These are phyloP conservation scores for Latrodectus hesperus DNA, from an alignment of 2,888 invertebrate genomes.

Conservation along the genomic window DNA sequence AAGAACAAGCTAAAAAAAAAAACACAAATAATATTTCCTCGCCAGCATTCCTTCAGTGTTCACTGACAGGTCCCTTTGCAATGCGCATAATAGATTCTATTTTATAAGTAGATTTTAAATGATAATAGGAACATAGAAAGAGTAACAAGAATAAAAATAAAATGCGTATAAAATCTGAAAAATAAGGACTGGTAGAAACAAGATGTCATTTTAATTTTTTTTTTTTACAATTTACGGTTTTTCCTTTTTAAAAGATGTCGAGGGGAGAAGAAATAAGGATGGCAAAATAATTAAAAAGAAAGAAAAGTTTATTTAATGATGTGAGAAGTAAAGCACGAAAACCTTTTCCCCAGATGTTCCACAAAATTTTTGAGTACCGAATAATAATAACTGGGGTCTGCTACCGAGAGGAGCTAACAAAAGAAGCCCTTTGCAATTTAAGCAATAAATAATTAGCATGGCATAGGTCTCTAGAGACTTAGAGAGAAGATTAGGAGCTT, in stretches of 20 bases:
- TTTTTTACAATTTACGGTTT: conserved; percentile 21
- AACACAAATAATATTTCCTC: neutral
- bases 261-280: conserved; percentile 1
- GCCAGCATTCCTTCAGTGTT: neutral
- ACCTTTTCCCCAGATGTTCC: conserved; percentile 12
- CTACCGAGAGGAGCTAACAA: conserved; percentile 19
- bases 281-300: neutral
- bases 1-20: neutral
- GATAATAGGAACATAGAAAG: conserved; percentile 4
- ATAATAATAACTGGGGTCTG: conserved; percentile 44
- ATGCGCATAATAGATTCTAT: conserved; percentile 16
- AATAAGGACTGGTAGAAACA: conserved; percentile 14
- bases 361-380: conserved; percentile 22
- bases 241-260: conserved; percentile 11
- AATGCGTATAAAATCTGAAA: conserved; percentile 2
- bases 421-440: conserved; percentile 60
- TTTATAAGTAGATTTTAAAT: conserved; percentile 28
- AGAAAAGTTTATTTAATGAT: conserved; percentile 47
- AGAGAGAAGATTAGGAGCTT: conserved; percentile 54
- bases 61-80: neutral
- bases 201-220: conserved; percentile 31
- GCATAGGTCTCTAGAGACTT: conserved; percentile 42
- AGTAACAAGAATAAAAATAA: neutral
- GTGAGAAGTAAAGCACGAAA: conserved; percentile 20
- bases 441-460: conserved; percentile 67